A percentile compares a stretch with the other conserved stretches of the same genome.
Evolutionary conservation across 2,797 vertebrate species (phyloP).

Genomic region (Spinus olivaceus): DNA sequence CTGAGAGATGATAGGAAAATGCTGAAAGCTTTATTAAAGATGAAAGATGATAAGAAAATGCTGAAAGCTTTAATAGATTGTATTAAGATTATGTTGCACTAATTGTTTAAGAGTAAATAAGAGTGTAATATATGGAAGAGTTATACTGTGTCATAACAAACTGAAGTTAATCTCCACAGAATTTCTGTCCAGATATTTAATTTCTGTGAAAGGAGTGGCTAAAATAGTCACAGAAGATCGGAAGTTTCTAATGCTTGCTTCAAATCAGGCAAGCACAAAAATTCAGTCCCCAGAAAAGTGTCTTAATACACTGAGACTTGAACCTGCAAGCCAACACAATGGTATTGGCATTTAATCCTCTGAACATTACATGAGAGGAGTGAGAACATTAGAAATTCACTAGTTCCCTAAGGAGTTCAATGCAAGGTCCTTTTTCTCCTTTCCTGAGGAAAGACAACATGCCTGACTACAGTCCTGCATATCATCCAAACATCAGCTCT

Average conservation of each 20-base stretch:
- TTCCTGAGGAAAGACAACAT: not conserved
- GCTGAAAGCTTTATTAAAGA: not conserved
- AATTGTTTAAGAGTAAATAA: not conserved
- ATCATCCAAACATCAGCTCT: not conserved
- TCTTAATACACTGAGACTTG: not conserved
- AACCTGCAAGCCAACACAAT: not conserved
- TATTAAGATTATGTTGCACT: not conserved
- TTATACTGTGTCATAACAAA: not conserved
- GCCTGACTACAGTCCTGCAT: not conserved
- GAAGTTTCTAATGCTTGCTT: not conserved
- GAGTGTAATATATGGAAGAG: not conserved
- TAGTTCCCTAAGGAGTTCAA: not conserved
- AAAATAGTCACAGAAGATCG: not conserved
- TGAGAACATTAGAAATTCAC: not conserved
- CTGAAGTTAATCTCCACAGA: not conserved
- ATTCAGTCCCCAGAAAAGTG: not conserved
- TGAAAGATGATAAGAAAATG: not conserved
- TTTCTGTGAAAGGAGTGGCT: not conserved
- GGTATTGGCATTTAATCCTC: not conserved
- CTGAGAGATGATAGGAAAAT: not conserved
- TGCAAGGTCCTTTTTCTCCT: not conserved
- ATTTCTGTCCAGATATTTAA: not conserved
- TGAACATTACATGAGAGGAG: not conserved
- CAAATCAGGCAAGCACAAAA: not conserved
- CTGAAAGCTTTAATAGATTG: not conserved